Base-by-base conservation (phyloP, 2,888 invertebrate genomes). In the Drosophila dives region DNA sequence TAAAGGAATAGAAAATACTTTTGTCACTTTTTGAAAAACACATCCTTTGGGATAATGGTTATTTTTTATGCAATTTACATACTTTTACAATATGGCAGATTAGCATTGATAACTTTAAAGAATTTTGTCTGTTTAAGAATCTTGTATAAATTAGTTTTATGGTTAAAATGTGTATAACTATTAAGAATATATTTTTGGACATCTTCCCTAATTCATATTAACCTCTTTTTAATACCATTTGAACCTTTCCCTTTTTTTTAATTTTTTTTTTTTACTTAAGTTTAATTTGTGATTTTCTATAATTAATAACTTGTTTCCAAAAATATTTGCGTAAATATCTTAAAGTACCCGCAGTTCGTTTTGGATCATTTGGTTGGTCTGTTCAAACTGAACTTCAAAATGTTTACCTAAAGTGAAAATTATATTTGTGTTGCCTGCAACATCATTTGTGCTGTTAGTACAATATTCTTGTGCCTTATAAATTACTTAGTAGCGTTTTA, bases 401-500 rank as follows among this genome's bases (percentile, higher is more conserved):
- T 62, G 61, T 40, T 58, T 63, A 51, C 11, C 33, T 20, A 20
- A 42, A 20, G 26, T 60, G 48, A 58, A 61, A 64, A 60, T 68
- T 58, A 29, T 51, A 56, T 64, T 66, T 65, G 55, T 70, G 64
- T 65, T 56, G 7, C 36, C 26, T 26, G 58, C 63, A 64, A 65
- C 71, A 78, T 80, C 72, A 86, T 80, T 72, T 65, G 60, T 70
- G 74, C 26, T 71, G 75, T 64, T 71, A 71, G 77, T 77, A 72
- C 65, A 68, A 66, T 66, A 71, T 64, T 59, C 74, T 77, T 70
- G 64, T 66, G 75, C 64, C 51, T 79, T 75, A 86, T 84, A 84
- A 84, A 84, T 81, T 77, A 84, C 75, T 84, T 80, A 82, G 77
- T 72, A 68, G 77, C 68, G 68, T 80, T 86, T 80, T 62, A 72